A percentile compares a stretch with the other conserved stretches of the same genome.
phyloP scores from a whole-genome alignment of 92 coral and sea anemone species.

The Porites divaricata region DNA sequence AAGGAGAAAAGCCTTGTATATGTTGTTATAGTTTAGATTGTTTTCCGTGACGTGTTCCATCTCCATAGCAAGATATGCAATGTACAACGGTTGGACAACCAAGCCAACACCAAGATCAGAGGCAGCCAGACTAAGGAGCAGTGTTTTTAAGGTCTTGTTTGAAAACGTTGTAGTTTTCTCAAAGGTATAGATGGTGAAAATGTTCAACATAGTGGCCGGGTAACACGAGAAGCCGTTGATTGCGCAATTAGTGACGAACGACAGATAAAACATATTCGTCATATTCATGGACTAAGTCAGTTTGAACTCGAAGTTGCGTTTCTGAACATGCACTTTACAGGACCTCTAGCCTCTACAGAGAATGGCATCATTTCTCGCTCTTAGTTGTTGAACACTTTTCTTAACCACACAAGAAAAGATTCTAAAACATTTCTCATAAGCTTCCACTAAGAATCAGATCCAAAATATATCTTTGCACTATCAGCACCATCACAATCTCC shows the following conservation, averaged over 20 bases:
- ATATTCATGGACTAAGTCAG: background rate
- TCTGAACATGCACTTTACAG: background rate
- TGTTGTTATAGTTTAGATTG: background rate
- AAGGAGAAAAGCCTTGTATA: background rate
- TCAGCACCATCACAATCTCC: too few relatives aligned
- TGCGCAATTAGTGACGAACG: background rate
- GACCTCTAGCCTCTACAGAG: background rate
- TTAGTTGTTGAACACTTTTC: too few relatives aligned
- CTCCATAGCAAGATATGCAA: background rate
- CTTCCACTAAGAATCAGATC: too few relatives aligned
- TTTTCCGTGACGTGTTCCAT: background rate
- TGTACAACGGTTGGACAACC: constrained; percentile 5
- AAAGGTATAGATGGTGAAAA: background rate
- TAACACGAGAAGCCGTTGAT: background rate
- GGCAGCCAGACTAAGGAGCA: constrained; percentile 13
- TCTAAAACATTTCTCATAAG: too few relatives aligned
- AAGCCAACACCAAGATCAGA: constrained; percentile 24
- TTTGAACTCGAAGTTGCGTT: background rate
- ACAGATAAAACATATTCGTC: background rate
- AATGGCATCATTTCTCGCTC: too few relatives aligned
- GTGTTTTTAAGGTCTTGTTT: background rate
- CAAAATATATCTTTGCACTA: too few relatives aligned
- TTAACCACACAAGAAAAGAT: too few relatives aligned
- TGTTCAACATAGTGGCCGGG: background rate
- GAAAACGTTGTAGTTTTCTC: background rate